A percentile compares a stretch with the other conserved stretches of the same genome.
Evolutionary conservation across 2,113 vertebrate species (phyloP).

Genomic region (Amphiprion ocellaris): DNA sequence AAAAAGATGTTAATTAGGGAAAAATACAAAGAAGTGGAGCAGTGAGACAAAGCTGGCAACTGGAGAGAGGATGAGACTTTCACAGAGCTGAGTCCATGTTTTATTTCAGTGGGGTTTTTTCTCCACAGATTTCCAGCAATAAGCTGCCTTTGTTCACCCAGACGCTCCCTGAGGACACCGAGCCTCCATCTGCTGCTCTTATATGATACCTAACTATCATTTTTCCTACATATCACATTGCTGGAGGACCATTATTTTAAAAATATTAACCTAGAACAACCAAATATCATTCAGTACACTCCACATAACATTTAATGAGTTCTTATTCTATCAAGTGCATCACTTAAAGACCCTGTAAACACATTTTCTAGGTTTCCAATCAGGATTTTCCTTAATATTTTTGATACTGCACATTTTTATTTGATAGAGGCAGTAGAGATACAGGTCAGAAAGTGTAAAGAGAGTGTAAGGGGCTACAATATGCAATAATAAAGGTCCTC

Average conservation of each 20-base stretch:
- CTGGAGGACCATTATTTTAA: conserved; percentile 28
- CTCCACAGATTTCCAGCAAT: conserved; percentile 50
- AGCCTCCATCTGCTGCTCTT: conserved; percentile 68
- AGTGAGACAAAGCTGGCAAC: conserved; percentile 51
- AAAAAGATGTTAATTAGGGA: conserved; percentile 39
- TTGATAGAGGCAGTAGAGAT: too few species aligned
- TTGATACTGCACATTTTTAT: too few species aligned
- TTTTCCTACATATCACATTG: conserved; percentile 19
- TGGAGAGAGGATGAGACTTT: conserved; percentile 40
- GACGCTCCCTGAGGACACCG: conserved; percentile 49
- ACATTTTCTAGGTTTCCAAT: background rate
- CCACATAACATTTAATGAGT: background rate
- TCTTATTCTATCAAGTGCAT: background rate
- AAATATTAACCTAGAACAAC: conserved; percentile 6
- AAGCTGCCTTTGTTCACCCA: conserved; percentile 47
- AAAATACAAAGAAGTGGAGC: conserved; percentile 33
- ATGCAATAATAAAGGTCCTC: too few species aligned
- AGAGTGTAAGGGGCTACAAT: too few species aligned
- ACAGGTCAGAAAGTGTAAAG: too few species aligned
- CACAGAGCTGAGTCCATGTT: conserved; percentile 56
- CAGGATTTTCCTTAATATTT: background rate
- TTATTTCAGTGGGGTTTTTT: conserved; percentile 36
- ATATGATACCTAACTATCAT: conserved; percentile 31
- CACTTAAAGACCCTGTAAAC: background rate
- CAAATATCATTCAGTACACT: background rate